Conservation (phyloP, 2,888 invertebrate genomes). For the Podotricha telesiphe region DNA sequence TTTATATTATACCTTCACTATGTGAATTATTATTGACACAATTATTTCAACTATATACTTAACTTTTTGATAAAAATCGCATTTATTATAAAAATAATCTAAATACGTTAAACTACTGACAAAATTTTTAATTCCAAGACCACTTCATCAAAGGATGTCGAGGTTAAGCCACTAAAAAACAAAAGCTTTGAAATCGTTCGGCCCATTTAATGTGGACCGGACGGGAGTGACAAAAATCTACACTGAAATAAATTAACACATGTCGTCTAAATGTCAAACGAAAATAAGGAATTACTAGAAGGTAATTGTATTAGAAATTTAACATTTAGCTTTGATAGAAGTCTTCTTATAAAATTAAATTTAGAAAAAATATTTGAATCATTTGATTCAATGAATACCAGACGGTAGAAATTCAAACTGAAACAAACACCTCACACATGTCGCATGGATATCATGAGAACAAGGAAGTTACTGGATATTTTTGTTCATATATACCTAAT, state of each 20-base stretch:
- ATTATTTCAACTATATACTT: background rate
- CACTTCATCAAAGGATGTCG: conserved; percentile 75
- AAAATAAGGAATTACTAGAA: conserved; percentile 48
- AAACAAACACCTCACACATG: conserved; percentile 14
- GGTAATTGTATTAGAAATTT: conserved; percentile 32
- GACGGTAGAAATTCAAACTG: background rate
- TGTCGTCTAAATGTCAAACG: conserved; percentile 70
- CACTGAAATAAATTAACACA: conserved; percentile 82
- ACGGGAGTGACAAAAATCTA: conserved; percentile 81
- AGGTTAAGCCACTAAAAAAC: conserved; percentile 64
- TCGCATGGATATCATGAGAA: conserved; percentile 2
- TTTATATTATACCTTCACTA: no score
- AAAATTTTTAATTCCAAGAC: conserved; percentile 20
- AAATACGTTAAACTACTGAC: background rate
- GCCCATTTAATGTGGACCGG: conserved; percentile 82
- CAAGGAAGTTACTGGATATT: conserved; percentile 11
- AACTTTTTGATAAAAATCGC: background rate
- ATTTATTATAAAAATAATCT: background rate
- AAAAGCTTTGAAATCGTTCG: conserved; percentile 76
- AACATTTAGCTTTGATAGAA: background rate
- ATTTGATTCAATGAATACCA: background rate
- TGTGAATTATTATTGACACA: background rate
- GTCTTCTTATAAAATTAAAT: background rate
- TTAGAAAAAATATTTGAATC: background rate
- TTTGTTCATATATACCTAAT: background rate